These are phyloP conservation scores for Ormyrus labotus DNA, from an alignment of 2,888 invertebrate genomes.

Conservation along the genomic window DNA sequence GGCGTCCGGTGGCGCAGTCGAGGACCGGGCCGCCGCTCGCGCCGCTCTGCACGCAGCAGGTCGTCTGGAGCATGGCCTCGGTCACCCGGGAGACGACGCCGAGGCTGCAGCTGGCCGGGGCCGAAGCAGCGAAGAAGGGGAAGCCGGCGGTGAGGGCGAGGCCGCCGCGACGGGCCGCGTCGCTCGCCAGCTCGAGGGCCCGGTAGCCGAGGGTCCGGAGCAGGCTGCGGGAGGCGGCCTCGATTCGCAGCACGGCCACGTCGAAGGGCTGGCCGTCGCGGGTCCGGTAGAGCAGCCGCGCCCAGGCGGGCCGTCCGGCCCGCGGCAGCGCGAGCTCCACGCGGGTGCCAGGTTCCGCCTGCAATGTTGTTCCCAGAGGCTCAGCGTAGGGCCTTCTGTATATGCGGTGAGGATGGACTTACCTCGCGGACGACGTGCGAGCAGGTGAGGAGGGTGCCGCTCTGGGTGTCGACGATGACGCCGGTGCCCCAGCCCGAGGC, in stretches of 20 bases:
- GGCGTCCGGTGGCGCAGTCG: conserved; percentile 74
- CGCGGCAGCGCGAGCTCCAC: conserved; percentile 6
- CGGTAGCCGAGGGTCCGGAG: conserved; percentile 63
- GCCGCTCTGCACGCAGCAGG: conserved; percentile 81
- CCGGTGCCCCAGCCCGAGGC: conserved; percentile 81
- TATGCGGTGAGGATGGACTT: conserved; percentile 56
- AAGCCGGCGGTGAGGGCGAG: conserved; percentile 80
- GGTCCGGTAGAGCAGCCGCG: conserved; percentile 71
- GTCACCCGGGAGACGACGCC: conserved; percentile 79
- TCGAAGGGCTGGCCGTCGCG: conserved; percentile 69
- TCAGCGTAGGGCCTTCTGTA: no score
- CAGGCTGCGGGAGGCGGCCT: conserved; percentile 60
- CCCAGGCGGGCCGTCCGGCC: conserved; percentile 47
- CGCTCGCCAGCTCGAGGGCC: conserved; percentile 74
- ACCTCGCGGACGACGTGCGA: conserved; percentile 80
- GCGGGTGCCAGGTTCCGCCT: conserved; percentile 62
- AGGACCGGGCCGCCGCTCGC: conserved; percentile 81
- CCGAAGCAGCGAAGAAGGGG: conserved; percentile 78
- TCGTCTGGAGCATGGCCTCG: conserved; percentile 80
- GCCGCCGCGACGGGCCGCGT: conserved; percentile 58
- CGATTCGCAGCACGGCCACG: conserved; percentile 69
- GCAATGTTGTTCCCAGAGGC: not conserved
- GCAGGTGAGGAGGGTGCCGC: conserved; percentile 79
- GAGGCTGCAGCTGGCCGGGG: conserved; percentile 77
- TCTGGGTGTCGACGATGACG: conserved; percentile 75